Base-by-base conservation (phyloP, 1,140 invertebrate genomes). In the Lepidurus apus region DNA sequence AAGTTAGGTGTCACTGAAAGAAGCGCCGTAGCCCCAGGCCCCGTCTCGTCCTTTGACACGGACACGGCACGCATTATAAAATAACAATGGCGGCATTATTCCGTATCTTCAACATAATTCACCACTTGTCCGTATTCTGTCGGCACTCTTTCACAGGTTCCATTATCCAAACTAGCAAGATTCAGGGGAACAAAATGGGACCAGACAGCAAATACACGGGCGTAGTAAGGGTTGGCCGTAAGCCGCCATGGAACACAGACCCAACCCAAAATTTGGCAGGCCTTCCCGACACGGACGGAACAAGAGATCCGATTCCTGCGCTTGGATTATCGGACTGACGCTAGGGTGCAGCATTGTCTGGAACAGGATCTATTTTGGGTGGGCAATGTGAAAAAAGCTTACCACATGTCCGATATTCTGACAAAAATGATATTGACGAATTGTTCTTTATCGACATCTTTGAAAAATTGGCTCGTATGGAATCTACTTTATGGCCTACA, bases 21-120 rank as follows among this genome's bases (percentile, higher is more conserved):
- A 65, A 65, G 53, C 53, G 53, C 53, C 53, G 53, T 65, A 65
- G 53, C 53, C 53, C n/a, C 53, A 65, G 53, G 53, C 53, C 53
- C 53, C 53, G 53, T 65, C 53, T 65, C 53, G 53, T 65, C 53
- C 13, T 65, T 65, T 65, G 53, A 65, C 53, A 65, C 53, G 53
- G 53, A 65, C 53, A 65, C 53, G 53, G 53, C 53, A 65, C 53
- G 53, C 53, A 65, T 65, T 65, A 65, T 65, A 65, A 65, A 65
- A 65, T 65, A 65, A 65, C 53, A 65, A 65, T 65, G 53, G 53
- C 53, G 53, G 53, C 53, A 65, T 65, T 65, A 65, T 65, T 65
- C 53, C 53, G 53, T 65, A 21, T 65, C 53, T 65, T 13, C 53
- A 65, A 65, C 53, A 65, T 65, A 65, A 65, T 65, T 65, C 53